These are phyloP conservation scores for Esox niger DNA, from an alignment of 2,113 vertebrate species.

Conservation along the genomic window DNA sequence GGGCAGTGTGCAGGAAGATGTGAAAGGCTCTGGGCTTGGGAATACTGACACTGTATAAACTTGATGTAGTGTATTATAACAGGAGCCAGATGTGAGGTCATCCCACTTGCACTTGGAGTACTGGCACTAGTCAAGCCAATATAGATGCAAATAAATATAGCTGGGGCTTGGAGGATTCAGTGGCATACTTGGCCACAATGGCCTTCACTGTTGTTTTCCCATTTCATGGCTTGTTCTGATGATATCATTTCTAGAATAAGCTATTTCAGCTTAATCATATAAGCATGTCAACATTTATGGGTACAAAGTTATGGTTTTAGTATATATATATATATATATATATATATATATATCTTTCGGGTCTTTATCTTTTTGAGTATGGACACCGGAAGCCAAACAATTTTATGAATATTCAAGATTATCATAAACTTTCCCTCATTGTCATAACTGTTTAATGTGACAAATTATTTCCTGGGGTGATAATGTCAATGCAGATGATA, in stretches of 20 bases:
- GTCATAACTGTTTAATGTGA: constrained; percentile 29
- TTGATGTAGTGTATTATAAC: constrained; percentile 51
- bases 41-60: constrained; percentile 41
- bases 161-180: constrained; percentile 32
- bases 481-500: constrained; percentile 38
- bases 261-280: constrained; percentile 36
- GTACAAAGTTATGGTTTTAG: background rate
- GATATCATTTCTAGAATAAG: constrained; percentile 46
- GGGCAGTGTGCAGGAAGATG: constrained; percentile 23
- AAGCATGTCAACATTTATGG: constrained; percentile 23
- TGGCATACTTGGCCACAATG: constrained; percentile 44
- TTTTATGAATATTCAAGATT: background rate
- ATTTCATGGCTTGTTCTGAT: constrained; percentile 29
- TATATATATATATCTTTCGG: background rate
- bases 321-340: constrained; percentile 1
- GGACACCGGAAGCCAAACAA: background rate
- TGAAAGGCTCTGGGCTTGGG: constrained; percentile 35
- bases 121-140: too few relatives aligned
- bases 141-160: constrained; percentile 55
- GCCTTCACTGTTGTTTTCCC: constrained; percentile 60
- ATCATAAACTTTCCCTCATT: constrained; percentile 1
- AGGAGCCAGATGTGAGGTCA: constrained; percentile 31
- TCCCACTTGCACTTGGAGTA: constrained; percentile 35
- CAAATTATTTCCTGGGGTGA: constrained; percentile 36
- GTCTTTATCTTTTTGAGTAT: background rate